phyloP scores from a whole-genome alignment of 2,797 vertebrate genomes.

The Psittacula derbiana region DNA sequence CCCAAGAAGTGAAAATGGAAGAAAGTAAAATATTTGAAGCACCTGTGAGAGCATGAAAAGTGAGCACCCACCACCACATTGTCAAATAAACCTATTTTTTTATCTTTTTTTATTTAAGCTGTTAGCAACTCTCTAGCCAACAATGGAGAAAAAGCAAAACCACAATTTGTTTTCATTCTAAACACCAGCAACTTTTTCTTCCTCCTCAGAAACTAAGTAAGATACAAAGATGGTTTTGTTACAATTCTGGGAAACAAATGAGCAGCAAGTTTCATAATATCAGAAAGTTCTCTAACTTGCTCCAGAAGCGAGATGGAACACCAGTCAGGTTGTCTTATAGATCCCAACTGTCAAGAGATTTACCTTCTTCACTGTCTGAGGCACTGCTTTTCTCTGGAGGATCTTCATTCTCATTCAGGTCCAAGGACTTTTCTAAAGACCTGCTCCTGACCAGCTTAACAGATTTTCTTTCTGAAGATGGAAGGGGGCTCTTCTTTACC shows the following conservation, averaged over 20 bases:
- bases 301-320: background rate
- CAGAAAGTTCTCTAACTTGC: background rate
- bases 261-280: background rate
- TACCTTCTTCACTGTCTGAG: constrained; percentile 89
- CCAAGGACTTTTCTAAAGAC: constrained; percentile 77
- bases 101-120: background rate
- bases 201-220: background rate
- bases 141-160: background rate
- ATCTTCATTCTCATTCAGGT: constrained; percentile 89
- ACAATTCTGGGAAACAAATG: background rate
- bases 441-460: constrained; percentile 71
- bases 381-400: constrained; percentile 84
- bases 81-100: background rate
- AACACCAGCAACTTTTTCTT: background rate
- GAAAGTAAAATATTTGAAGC: background rate
- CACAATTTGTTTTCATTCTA: background rate
- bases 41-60: background rate
- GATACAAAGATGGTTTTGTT: background rate
- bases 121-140: background rate
- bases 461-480: constrained; percentile 71
- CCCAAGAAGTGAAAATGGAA: background rate
- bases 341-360: background rate
- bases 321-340: background rate
- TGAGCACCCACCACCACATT: background rate
- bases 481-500: constrained; percentile 71